Evolutionary conservation across 2,888 invertebrate species (phyloP), one percentile per base, ranked within the genome.

Genomic region (Psylliodes chrysocephalus): DNA sequence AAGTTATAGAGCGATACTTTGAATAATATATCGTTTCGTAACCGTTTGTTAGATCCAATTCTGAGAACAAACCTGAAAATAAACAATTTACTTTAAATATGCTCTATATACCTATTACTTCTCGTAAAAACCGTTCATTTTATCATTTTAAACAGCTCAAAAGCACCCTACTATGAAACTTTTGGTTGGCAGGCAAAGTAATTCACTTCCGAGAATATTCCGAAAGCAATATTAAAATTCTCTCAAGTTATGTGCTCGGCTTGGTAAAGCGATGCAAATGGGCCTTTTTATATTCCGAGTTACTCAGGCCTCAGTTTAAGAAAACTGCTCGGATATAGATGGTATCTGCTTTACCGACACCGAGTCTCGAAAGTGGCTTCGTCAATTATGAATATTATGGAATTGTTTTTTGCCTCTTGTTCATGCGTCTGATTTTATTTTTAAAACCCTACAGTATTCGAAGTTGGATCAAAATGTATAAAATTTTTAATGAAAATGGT

Each of bases 201-300:
- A 80, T 80, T 79, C 79, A 78, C 80, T 78, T 74, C 73, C 66
- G 69, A 70, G 77, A 75, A 76, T 78, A 78, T 77, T 75, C 74
- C 67, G 74, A 74, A 72, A 75, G 76, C 75, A 75, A 73, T 78
- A 75, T 75, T 75, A 75, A 75, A 73, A 74, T 74, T 72, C 75
- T 64, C 67, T 60, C 67, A 62, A 74, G 69, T 75, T 73, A 74
- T 72, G 72, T 67, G 59, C 67, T 66, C 64, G 68, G 68, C 63
- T 71, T 66, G 59, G 55, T 68, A 73, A 77, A 66, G 69, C 76
- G 78, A 79, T 78, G 78, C 76, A 78, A 79, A 80, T 78, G 78
- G 77, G 67, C 71, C 75, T 75, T 76, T 79, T 79, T 79, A 78
- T 78, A 78, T 63, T 67, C 70, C 66, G 57, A 64, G 61, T 64